Evolutionary conservation across 2,888 invertebrate genomes (phyloP), one percentile per base, ranked within the genome.

Genomic region (Apocheima hispidaria): DNA sequence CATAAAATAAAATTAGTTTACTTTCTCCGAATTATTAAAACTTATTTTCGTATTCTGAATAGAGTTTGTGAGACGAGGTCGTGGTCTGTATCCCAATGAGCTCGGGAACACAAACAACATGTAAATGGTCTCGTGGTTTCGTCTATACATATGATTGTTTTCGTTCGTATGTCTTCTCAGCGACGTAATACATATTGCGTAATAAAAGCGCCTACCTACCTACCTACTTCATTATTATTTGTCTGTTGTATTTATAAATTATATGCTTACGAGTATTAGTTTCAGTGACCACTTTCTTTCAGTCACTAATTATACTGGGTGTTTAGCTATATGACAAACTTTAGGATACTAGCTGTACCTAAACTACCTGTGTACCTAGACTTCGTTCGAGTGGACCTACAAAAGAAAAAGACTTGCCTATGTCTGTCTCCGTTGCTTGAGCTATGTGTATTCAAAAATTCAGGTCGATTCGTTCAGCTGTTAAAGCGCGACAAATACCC

Each of bases 41-140:
- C 21, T n/a, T 41, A 41, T 41, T 12, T 41, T 9, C 12, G 23
- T 41, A n/a, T 41, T 23, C 2, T n/a, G 41, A 40, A 40, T 40
- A 23, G 2, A 41, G 5, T 41, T 21, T 12, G 41, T n/a, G 20
- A 40, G 2, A 12, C 1, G 20, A 40, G 7, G n/a, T 21, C 41
- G 41, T 10, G 20, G 23, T 21, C 5, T 41, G 41, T 41, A n/a
- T 41, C 12, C n/a, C 41, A 41, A 41, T 23, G 41, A 41, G 41
- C 41, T n/a, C 18, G 21, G 21, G n/a, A 10, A n/a, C 9, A 9
- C 26, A 26, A 43, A 26, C 43, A 26, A 43, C 43, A 26, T 26
- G 26, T 9, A 43, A 16, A 43, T 26, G 26, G 9, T 26, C 20
- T 43, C 9, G 43, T 6, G 14, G 26, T n/a, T n/a, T 26, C 16